Evolutionary conservation across 1,140 invertebrate genomes (phyloP), one percentile per base, ranked within the genome.

Genomic region (Scaptomyza pallida): DNA sequence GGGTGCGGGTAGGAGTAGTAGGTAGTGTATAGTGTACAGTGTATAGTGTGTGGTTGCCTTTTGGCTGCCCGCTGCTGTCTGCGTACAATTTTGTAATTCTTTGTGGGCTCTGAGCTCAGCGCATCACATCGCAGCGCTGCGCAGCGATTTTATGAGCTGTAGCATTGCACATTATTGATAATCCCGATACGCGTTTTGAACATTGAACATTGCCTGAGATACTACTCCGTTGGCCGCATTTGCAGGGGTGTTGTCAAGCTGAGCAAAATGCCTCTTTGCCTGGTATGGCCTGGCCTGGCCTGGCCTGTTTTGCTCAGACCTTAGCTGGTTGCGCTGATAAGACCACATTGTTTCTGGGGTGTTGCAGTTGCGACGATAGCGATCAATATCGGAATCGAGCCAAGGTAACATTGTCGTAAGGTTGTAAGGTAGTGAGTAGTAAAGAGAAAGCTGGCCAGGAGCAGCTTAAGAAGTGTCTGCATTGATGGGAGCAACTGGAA

Each of bases 111-210:
- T 44, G 65, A n/a, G n/a, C n/a, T n/a, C n/a, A n/a, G n/a, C n/a
- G n/a, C n/a, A n/a, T n/a, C 15, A 37, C 60, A 50, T n/a, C n/a
- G n/a, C n/a, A n/a, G n/a, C n/a, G n/a, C n/a, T n/a, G n/a, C n/a
- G n/a, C 67, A 43, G 60, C 62, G 65, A 80, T 81, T 85, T 85
- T 85, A 85, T 85, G 80, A 85, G 81, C 80, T 85, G 81, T 70
- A 86, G 81, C 81, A 85, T 80, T 85, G 80, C 81, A 86, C 80
- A 81, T 85, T 85, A 85, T 85, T 86, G 80, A 85, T 85, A 86
- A 86, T 85, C 64, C 57, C 63, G 81, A 83, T 78, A 83, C 45
- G 69, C 63, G 55, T 72, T 72, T 72, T 72, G 68, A 71, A 61
- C 33, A 37, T 71, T 12, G 26, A 65, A 65, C 61, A 64, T 64